Evolutionary conservation across 2,888 invertebrate species (phyloP).

Genomic region (Pristionchus entomophagus): DNA sequence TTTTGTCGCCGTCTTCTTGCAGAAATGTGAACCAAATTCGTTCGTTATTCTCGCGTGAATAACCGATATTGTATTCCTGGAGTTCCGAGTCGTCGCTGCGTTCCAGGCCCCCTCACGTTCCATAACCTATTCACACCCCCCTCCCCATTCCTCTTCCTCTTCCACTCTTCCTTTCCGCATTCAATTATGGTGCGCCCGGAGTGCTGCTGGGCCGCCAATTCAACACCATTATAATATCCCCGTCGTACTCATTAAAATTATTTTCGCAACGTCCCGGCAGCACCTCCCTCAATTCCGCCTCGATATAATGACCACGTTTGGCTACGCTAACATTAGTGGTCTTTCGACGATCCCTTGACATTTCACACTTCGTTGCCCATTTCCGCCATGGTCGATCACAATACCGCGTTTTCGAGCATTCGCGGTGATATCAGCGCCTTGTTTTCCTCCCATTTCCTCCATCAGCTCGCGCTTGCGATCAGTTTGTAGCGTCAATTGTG

Average conservation of each 20-base stretch:
- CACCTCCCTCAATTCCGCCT: background rate
- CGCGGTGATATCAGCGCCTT: too few species aligned
- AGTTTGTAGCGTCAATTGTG: constrained; percentile 4
- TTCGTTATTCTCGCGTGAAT: background rate
- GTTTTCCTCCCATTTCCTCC: too few species aligned
- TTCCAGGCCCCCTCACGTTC: constrained; percentile 11
- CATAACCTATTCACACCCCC: background rate
- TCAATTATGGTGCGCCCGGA: background rate
- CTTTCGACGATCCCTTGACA: background rate
- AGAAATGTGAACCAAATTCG: background rate
- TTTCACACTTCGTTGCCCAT: too few species aligned
- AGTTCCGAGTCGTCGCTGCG: background rate
- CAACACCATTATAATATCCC: constrained; percentile 3
- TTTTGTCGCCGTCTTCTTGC: too few species aligned
- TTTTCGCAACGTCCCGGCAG: constrained; percentile 7
- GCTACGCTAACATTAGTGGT: too few species aligned
- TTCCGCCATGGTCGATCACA: too few species aligned
- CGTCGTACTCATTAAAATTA: constrained; percentile 3
- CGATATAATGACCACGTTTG: background rate
- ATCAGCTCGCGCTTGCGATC: background rate
- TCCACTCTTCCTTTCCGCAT: background rate
- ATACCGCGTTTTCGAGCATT: too few species aligned
- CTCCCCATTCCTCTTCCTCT: background rate
- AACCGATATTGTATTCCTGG: background rate
- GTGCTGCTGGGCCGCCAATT: background rate